phyloP scores from a whole-genome alignment of 1,140 invertebrate genomes.

The Ceratitis capitata region DNA sequence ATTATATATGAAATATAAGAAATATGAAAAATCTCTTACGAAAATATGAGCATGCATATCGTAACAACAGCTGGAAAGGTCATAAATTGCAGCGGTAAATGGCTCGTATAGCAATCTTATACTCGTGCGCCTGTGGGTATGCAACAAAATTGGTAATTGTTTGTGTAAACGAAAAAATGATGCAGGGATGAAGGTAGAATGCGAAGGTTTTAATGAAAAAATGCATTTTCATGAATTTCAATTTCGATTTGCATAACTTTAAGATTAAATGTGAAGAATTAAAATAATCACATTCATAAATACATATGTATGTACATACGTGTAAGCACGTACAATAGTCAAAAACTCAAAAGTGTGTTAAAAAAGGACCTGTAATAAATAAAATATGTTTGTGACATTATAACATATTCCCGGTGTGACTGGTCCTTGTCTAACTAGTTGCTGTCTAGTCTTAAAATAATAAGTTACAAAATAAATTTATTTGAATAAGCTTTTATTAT shows the following conservation, averaged over 20 bases:
- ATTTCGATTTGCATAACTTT: neutral
- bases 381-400: too few relatives aligned
- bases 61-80: slow-evolving; percentile 11
- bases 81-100: neutral
- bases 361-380: too few relatives aligned
- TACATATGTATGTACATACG: too few relatives aligned
- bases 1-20: neutral
- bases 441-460: too few relatives aligned
- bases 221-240: neutral
- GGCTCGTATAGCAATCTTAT: too few relatives aligned
- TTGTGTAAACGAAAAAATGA: neutral
- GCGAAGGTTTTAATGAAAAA: neutral
- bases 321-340: too few relatives aligned
- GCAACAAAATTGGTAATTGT: neutral
- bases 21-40: neutral
- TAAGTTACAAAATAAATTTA: too few relatives aligned
- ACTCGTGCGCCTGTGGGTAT: neutral
- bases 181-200: neutral
- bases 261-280: neutral
- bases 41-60: slow-evolving; percentile 20
- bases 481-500: too few relatives aligned
- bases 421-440: too few relatives aligned
- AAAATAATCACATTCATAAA: neutral
- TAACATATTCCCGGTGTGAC: too few relatives aligned
- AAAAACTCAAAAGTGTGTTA: too few relatives aligned